These are phyloP conservation scores for Callimorpha dominula DNA, from an alignment of 2,888 invertebrate genomes.

Conservation along the genomic window DNA sequence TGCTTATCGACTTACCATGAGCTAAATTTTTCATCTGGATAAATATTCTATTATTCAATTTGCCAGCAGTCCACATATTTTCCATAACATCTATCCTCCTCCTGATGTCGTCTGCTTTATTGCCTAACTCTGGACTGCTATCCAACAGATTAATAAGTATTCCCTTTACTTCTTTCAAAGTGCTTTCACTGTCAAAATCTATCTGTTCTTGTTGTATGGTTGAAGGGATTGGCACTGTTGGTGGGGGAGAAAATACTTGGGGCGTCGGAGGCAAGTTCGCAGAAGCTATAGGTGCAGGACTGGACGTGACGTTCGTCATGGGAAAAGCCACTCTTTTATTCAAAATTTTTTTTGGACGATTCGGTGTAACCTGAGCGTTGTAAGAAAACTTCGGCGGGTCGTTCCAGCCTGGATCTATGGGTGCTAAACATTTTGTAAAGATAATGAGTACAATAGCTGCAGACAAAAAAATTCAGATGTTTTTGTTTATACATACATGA, in stretches of 20 bases:
- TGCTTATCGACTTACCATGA: constrained; percentile 74
- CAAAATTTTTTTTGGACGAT: constrained; percentile 78
- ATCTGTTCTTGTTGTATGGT: constrained; percentile 42
- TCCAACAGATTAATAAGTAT: constrained; percentile 71
- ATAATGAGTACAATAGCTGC: neutral
- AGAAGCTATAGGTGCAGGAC: constrained; percentile 49
- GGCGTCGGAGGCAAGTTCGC: constrained; percentile 69
- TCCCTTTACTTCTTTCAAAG: constrained; percentile 69
- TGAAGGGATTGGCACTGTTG: constrained; percentile 41
- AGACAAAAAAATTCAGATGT: constrained; percentile 2
- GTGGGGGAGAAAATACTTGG: constrained; percentile 45
- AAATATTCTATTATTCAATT: constrained; percentile 82
- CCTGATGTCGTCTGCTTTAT: constrained; percentile 83
- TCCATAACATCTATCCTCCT: constrained; percentile 85
- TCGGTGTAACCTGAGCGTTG: constrained; percentile 73
- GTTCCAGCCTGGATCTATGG: constrained; percentile 87
- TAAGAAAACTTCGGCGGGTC: constrained; percentile 86
- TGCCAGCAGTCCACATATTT: constrained; percentile 86
- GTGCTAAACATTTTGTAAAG: constrained; percentile 54
- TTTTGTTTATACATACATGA: constrained; percentile 52
- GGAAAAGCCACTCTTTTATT: constrained; percentile 87
- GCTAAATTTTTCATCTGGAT: constrained; percentile 82
- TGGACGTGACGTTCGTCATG: constrained; percentile 62
- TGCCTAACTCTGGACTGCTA: constrained; percentile 72
- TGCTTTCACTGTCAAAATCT: constrained; percentile 66